These are phyloP conservation scores for Amblyteles armatorius DNA, from an alignment of 2,888 invertebrate genomes.

Conservation along the genomic window DNA sequence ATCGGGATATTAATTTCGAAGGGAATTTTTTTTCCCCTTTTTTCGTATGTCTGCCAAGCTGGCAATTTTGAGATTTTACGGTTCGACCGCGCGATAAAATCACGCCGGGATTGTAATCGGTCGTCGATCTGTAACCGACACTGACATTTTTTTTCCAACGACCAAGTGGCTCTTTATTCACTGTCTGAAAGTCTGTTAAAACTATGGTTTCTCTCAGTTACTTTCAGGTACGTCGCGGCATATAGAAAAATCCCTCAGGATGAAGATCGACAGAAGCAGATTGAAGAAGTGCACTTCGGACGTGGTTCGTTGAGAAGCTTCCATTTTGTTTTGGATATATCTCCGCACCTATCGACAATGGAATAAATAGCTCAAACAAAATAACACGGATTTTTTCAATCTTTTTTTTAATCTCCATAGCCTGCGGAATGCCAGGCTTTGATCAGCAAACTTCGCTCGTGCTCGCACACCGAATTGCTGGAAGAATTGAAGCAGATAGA, in stretches of 20 bases:
- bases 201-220: conserved; percentile 68
- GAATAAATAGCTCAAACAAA: neutral
- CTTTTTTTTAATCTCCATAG: conserved; percentile 73
- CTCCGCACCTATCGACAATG: neutral
- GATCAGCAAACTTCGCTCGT: conserved; percentile 90
- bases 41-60: conserved; percentile 33
- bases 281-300: conserved; percentile 94
- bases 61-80: conserved; percentile 43
- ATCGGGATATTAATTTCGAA: conserved; percentile 52
- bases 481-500: conserved; percentile 90
- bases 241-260: conserved; percentile 81
- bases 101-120: neutral
- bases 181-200: neutral
- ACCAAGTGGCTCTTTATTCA: neutral
- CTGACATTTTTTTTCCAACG: neutral
- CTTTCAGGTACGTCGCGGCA: conserved; percentile 73
- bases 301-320: conserved; percentile 86
- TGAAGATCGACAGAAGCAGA: conserved; percentile 93
- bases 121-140: neutral
- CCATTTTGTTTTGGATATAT: neutral
- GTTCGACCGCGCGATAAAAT: neutral
- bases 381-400: neutral
- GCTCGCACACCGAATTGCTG: conserved; percentile 88
- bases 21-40: conserved; percentile 53
- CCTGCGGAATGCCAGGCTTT: conserved; percentile 91